A percentile compares a stretch with the other conserved stretches of the same genome.
Evolutionary conservation across 2,113 vertebrate genomes (phyloP).

Genomic region (Eretmochelys imbricata): DNA sequence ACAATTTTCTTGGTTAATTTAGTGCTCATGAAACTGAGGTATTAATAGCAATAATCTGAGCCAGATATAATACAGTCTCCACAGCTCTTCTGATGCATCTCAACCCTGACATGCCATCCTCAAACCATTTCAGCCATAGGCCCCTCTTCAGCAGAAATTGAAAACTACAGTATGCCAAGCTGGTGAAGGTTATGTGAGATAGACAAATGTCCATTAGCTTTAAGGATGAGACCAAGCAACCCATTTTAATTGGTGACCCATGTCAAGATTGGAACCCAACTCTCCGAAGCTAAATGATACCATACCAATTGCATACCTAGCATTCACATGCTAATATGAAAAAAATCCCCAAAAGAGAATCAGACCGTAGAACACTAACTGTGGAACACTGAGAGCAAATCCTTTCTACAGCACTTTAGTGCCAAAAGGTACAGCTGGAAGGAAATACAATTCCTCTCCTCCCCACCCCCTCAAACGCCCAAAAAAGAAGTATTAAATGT

Average conservation of each 20-base stretch:
- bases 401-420: no score
- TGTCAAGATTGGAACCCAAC: background rate
- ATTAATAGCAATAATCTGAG: background rate
- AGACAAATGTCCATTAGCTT: background rate
- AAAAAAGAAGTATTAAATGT: no score
- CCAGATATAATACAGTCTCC: background rate
- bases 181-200: background rate
- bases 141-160: background rate
- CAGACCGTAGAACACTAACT: background rate
- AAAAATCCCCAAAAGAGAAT: background rate
- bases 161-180: background rate
- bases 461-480: no score
- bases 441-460: no score
- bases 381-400: no score
- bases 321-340: constrained; percentile 1
- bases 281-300: background rate
- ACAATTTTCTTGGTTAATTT: background rate
- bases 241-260: background rate
- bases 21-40: background rate
- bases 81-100: background rate
- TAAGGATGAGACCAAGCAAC: background rate
- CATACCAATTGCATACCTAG: background rate
- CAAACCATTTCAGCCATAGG: background rate
- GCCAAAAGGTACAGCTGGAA: no score
- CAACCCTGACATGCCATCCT: background rate